Evolutionary conservation across 2,113 vertebrate genomes (phyloP).

Genomic region (Macroglossus sobrinus): DNA sequence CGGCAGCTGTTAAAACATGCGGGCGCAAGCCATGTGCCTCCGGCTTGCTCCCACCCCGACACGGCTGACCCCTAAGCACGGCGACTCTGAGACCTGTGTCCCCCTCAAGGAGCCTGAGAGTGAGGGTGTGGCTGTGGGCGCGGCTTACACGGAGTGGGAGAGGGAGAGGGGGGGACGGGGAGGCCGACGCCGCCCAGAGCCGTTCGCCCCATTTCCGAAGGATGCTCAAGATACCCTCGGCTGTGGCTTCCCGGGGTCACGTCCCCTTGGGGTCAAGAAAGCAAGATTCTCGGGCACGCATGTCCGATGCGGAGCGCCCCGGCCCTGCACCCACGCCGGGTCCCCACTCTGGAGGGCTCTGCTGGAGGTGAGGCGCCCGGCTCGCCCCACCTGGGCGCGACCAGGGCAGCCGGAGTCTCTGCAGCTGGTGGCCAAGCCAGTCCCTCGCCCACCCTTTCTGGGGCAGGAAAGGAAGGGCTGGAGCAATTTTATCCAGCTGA

Average conservation of each 20-base stretch:
- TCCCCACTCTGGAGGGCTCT: not conserved
- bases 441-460: not conserved
- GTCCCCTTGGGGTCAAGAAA: not conserved
- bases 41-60: fast-evolving
- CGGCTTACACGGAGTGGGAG: fast-evolving
- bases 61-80: fast-evolving
- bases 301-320: not conserved
- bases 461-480: fast-evolving
- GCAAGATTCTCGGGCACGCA: not conserved
- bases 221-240: fast-evolving
- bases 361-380: not conserved
- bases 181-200: not conserved
- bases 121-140: fast-evolving
- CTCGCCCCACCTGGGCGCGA: not conserved
- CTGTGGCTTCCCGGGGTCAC: not conserved
- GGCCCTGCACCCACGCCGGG: not conserved
- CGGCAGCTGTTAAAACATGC: fast-evolving
- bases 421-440: not conserved
- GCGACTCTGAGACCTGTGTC: not conserved
- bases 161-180: not conserved
- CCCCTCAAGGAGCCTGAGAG: not conserved
- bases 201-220: fast-evolving
- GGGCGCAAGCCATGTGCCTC: not conserved
- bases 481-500: not conserved
- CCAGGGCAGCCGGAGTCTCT: fast-evolving